These are phyloP conservation scores for Pseudorasbora parva DNA, from an alignment of 2,113 vertebrate species.

Conservation along the genomic window DNA sequence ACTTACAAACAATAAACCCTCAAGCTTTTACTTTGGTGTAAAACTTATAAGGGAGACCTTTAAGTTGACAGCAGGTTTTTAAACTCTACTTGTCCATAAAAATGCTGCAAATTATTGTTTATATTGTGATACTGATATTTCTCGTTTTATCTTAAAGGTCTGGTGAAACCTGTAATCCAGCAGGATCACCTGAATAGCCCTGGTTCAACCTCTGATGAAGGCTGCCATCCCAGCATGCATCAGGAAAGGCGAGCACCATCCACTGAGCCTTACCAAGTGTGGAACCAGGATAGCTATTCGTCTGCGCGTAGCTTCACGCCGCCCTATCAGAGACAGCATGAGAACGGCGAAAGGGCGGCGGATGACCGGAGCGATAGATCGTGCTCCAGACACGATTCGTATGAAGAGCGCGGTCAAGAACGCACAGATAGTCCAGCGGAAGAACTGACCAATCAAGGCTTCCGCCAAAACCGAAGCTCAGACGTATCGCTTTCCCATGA, in stretches of 20 bases:
- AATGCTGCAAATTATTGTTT: too few species aligned
- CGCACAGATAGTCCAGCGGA: conserved; percentile 69
- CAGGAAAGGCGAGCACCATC: conserved; percentile 83
- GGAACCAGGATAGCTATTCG: conserved; percentile 89
- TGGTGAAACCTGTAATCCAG: conserved; percentile 90
- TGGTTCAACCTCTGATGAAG: conserved; percentile 86
- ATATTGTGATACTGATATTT: neutral
- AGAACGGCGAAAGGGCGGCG: conserved; percentile 72
- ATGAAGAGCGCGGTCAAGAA: conserved; percentile 85
- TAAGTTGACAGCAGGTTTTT: too few species aligned
- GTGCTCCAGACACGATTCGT: conserved; percentile 82
- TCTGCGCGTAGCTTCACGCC: conserved; percentile 86
- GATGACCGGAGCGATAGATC: conserved; percentile 82
- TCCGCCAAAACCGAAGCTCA: conserved; percentile 78
- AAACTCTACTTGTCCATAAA: too few species aligned
- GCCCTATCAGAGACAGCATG: conserved; percentile 85
- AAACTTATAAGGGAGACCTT: too few species aligned
- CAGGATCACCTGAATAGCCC: conserved; percentile 84
- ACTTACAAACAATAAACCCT: too few species aligned
- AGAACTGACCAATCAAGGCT: conserved; percentile 66
- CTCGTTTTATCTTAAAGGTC: conserved; percentile 70
- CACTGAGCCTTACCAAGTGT: conserved; percentile 83
- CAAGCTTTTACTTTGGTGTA: too few species aligned
- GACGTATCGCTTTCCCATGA: conserved; percentile 77
- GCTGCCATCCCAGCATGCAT: conserved; percentile 79